These are phyloP conservation scores for Hylaea fasciaria DNA, from an alignment of 2,888 invertebrate genomes.

Conservation along the genomic window DNA sequence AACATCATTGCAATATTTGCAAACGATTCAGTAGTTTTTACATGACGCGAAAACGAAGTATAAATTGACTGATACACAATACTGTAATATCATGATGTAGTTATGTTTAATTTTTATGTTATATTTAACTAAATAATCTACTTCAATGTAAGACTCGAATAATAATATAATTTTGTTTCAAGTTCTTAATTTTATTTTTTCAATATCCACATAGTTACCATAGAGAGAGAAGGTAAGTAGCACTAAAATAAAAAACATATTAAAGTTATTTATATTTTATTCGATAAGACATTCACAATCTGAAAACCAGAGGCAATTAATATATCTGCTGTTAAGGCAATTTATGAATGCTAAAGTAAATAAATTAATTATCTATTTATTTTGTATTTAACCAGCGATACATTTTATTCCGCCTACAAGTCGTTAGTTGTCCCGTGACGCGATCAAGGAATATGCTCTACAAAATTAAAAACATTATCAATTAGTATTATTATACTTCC, in stretches of 20 bases:
- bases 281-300: constrained; percentile 81
- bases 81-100: too few species aligned
- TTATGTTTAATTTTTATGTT: too few species aligned
- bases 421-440: constrained; percentile 58
- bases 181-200: too few species aligned
- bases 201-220: too few species aligned
- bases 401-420: constrained; percentile 66
- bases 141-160: too few species aligned
- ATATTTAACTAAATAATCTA: too few species aligned
- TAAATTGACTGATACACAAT: too few species aligned
- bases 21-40: too few species aligned
- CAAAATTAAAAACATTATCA: constrained; percentile 57
- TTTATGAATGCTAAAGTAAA: constrained; percentile 79
- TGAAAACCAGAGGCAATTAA: constrained; percentile 75
- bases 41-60: too few species aligned
- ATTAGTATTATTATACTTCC: constrained; percentile 49
- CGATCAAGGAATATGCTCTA: constrained; percentile 54
- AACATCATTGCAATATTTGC: too few species aligned
- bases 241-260: constrained; percentile 46
- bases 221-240: too few species aligned
- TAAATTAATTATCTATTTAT: constrained; percentile 64
- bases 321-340: constrained; percentile 78
- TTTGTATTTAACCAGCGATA: constrained; percentile 64
- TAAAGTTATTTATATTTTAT: constrained; percentile 78
- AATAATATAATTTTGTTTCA: too few species aligned